A percentile compares a stretch with the other conserved stretches of the same genome.
These are phyloP conservation scores for Phyllotreta cruciferae DNA, from an alignment of 2,888 invertebrate genomes.

Conservation along the genomic window DNA sequence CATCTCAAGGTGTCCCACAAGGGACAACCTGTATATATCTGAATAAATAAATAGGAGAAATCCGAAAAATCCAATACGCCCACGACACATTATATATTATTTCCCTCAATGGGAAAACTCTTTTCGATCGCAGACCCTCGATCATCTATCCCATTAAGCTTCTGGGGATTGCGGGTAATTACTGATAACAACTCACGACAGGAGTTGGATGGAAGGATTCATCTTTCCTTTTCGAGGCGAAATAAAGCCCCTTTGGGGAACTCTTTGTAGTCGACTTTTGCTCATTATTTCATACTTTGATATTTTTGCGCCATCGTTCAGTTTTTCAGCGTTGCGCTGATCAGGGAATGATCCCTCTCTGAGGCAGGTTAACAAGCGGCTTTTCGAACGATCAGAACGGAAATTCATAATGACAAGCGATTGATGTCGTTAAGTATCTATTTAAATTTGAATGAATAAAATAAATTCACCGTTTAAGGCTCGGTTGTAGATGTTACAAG, in stretches of 20 bases:
- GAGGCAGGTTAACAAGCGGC: constrained; percentile 3
- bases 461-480: too few relatives aligned
- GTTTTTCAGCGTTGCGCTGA: neutral
- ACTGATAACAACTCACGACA: constrained; percentile 1
- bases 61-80: too few relatives aligned
- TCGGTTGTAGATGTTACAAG: too few relatives aligned
- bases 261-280: constrained; percentile 17
- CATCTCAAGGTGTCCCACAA: too few relatives aligned
- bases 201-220: constrained; percentile 11
- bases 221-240: constrained; percentile 3
- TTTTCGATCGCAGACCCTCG: neutral
- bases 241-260: constrained; percentile 6
- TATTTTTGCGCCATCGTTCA: neutral
- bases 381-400: neutral
- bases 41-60: too few relatives aligned
- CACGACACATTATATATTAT: too few relatives aligned
- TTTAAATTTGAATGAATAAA: too few relatives aligned
- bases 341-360: neutral
- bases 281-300: constrained; percentile 21
- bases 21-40: too few relatives aligned
- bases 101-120: too few relatives aligned
- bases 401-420: neutral
- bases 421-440: too few relatives aligned
- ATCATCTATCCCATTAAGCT: constrained; percentile 9
- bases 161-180: neutral